Conservation (phyloP, 2,113 vertebrate genomes). For the Lethenteron reissneri region DNA sequence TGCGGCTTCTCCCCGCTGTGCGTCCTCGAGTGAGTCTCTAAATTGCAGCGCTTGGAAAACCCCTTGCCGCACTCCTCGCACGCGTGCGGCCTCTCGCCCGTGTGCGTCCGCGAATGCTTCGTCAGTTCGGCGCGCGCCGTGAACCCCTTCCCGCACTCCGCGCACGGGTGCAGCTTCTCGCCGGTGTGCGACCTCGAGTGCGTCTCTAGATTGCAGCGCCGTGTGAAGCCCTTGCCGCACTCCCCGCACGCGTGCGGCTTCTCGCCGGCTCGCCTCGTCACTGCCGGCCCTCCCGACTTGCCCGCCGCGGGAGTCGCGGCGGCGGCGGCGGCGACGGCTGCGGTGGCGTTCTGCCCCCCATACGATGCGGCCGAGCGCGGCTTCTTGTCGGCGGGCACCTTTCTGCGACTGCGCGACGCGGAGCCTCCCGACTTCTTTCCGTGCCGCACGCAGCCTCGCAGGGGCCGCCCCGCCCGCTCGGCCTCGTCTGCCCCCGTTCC, state of each 20-base stretch:
- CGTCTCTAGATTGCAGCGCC: constrained; percentile 20
- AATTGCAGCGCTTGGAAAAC: constrained; percentile 42
- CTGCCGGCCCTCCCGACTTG: too few species aligned
- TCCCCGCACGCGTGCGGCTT: neutral
- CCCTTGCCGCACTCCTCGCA: constrained; percentile 51
- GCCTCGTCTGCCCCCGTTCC: too few species aligned
- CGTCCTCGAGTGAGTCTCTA: constrained; percentile 46
- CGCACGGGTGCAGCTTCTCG: constrained; percentile 25
- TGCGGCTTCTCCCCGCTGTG: constrained; percentile 45
- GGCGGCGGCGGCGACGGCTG: too few species aligned
- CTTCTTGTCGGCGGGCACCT: too few species aligned
- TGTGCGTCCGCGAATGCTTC: constrained; percentile 64
- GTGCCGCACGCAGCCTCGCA: too few species aligned
- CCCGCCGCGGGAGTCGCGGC: too few species aligned
- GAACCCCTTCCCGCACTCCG: constrained; percentile 55
- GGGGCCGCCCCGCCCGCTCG: too few species aligned
- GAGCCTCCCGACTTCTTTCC: too few species aligned
- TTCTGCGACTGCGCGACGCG: too few species aligned
- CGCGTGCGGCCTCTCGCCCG: constrained; percentile 41
- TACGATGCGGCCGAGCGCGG: too few species aligned
- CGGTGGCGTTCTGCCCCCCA: too few species aligned
- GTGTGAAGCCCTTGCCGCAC: neutral
- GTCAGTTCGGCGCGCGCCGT: constrained; percentile 58
- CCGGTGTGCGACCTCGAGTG: constrained; percentile 41
- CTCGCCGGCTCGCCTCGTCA: neutral